Evolutionary conservation across 2,113 vertebrate genomes (phyloP), one percentile per base, ranked within the genome.

Genomic region (Hydropotes inermis): DNA sequence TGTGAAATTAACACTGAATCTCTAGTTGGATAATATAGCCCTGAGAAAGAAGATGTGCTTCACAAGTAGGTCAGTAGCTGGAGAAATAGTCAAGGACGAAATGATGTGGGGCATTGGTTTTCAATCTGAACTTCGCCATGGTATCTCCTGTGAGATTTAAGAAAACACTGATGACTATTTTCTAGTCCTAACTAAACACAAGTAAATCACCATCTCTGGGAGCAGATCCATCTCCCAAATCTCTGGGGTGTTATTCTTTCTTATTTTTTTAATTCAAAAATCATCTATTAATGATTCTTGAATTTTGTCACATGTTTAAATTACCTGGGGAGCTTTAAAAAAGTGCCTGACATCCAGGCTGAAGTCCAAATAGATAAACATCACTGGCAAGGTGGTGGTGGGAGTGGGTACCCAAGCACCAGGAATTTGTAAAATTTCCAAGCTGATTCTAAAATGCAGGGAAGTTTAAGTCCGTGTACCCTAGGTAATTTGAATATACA

Each of bases 371-470:
- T n/a, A 92, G 39, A 79, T 27, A 54, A 30, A n/a, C 13, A 19
- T 58, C n/a, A 83, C 74, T 45, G 39, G 10, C 28, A 2, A 39
- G 23, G n/a, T 39, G n/a, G 67, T 3, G 1, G 36, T 9, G 54
- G 21, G 36, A 0, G 36, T 9, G 54, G 21, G 36, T 1, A 2
- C 54, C 5, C n/a, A 45, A 6, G 19, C 3, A 60, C 30, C 17
- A 17, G 14, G 7, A 16, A 25, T 81, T 54, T 52, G 10, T 21
- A 81, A 81, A 33, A 21, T 28, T 33, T 30, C 88, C 30, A 47
- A 23, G 52, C 21, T 7, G 27, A 43, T 55, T 79, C 28, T 93
- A 50, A n/a, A 67, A 45, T 14, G 10, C 25, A 64, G 9, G 33
- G 6, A 36, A 28, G 52, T 50, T 58, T 61, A 19, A 87, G 3